Conservation (phyloP, 2,888 invertebrate species). For the Ectemnius lituratus region DNA sequence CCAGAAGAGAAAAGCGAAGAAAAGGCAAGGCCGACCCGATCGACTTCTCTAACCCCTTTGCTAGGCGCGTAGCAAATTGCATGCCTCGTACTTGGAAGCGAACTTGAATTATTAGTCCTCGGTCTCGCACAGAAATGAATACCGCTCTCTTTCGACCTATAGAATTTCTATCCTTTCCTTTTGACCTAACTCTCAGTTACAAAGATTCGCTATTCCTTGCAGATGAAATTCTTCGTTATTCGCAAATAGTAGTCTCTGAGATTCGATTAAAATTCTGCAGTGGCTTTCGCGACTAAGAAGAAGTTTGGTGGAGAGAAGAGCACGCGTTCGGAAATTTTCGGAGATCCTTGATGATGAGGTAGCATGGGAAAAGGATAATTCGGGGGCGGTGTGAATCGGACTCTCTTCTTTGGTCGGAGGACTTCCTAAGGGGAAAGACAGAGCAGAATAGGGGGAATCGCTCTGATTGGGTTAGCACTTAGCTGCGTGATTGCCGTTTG, state of each 20-base stretch:
- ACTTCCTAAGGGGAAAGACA: constrained; percentile 12
- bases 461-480: constrained; percentile 72
- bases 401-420: constrained; percentile 15
- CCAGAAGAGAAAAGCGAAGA: constrained; percentile 26
- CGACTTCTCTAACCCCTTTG: constrained; percentile 1
- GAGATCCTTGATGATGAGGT: not conserved
- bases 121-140: no score
- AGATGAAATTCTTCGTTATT: no score
- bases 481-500: constrained; percentile 73
- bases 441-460: constrained; percentile 38
- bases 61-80: constrained; percentile 8
- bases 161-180: no score
- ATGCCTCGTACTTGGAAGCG: constrained; percentile 4
- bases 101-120: constrained; percentile 3
- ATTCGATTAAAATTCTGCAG: not conserved
- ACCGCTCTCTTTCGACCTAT: no score
- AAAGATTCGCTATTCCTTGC: no score
- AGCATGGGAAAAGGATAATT: constrained; percentile 25
- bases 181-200: no score
- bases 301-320: not conserved
- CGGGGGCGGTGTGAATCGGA: constrained; percentile 20
- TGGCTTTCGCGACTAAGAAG: not conserved
- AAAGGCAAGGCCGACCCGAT: not conserved
- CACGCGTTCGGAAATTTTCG: not conserved
- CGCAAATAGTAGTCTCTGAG: not conserved